Percentiles rank a stretch among this genome's conserved stretches.
Evolutionary conservation across 2,113 vertebrate species (phyloP).

Genomic region (Etheostoma cragini): DNA sequence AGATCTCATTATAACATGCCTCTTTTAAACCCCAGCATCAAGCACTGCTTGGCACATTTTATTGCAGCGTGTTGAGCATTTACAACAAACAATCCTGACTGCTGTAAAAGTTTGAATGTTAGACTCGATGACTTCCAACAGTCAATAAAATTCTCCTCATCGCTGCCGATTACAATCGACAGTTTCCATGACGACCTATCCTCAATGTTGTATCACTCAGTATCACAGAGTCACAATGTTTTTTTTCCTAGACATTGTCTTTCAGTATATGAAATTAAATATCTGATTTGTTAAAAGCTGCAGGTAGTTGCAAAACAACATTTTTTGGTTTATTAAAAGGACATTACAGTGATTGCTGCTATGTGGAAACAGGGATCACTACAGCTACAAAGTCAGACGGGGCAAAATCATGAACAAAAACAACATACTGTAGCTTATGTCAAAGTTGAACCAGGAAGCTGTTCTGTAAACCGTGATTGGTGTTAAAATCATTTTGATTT

Average conservation of each 20-base stretch:
- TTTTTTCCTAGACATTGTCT: neutral
- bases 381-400: too few relatives aligned
- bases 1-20: slow-evolving; percentile 80
- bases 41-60: slow-evolving; percentile 75
- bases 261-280: neutral
- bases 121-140: slow-evolving; percentile 58
- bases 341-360: too few relatives aligned
- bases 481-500: neutral
- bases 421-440: neutral
- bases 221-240: neutral
- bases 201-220: neutral
- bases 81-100: slow-evolving; percentile 75
- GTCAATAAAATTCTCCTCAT: slow-evolving; percentile 45
- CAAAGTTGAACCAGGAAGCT: neutral
- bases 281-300: too few relatives aligned
- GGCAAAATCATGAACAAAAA: too few relatives aligned
- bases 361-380: too few relatives aligned
- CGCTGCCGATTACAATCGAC: neutral
- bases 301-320: too few relatives aligned
- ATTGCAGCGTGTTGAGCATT: slow-evolving; percentile 73
- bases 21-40: slow-evolving; percentile 68
- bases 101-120: slow-evolving; percentile 67
- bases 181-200: slow-evolving; percentile 21
- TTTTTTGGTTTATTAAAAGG: too few relatives aligned
- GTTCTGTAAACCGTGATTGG: neutral